A percentile compares a stretch with the other conserved stretches of the same genome.
Evolutionary conservation across 2,113 vertebrate genomes (phyloP).

Genomic region (Dendropsophus ebraccatus): DNA sequence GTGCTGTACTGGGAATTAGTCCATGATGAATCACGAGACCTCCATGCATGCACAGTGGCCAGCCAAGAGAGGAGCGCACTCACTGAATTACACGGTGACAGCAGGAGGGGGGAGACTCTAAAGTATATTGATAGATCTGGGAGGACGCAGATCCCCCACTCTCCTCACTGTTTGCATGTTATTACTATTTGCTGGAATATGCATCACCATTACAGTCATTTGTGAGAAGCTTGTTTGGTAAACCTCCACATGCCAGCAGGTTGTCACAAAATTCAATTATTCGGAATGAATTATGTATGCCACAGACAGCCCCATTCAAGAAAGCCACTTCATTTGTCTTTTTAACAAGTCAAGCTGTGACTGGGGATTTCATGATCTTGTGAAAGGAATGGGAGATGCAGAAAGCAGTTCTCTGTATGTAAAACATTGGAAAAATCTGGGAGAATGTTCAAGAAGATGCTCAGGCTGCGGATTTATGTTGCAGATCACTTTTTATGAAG

Average conservation of each 20-base stretch:
- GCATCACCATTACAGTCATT: constrained; percentile 58
- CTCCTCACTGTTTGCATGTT: constrained; percentile 29
- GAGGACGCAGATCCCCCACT: background rate
- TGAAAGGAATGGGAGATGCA: constrained; percentile 34
- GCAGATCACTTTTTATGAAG: constrained; percentile 15
- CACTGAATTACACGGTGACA: background rate
- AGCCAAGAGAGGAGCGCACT: background rate
- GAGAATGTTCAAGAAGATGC: constrained; percentile 44
- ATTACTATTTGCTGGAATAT: constrained; percentile 55
- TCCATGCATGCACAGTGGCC: background rate
- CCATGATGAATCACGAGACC: constrained; percentile 7
- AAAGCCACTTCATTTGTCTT: constrained; percentile 60
- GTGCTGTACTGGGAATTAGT: background rate
- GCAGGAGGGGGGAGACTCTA: background rate
- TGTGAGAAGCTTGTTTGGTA: constrained; percentile 54
- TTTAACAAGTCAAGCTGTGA: constrained; percentile 60
- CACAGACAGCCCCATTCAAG: constrained; percentile 56
- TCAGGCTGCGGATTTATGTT: constrained; percentile 16
- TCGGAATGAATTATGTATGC: constrained; percentile 58
- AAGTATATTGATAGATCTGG: constrained; percentile 38
- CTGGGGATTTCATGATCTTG: constrained; percentile 55
- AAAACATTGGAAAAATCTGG: constrained; percentile 26
- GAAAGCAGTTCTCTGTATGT: constrained; percentile 21
- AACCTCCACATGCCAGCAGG: constrained; percentile 57
- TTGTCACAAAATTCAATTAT: constrained; percentile 60